Conservation (phyloP, 30 jellyfish, hydroid and myxozoan species). For the Rhopilema esculentum region DNA sequence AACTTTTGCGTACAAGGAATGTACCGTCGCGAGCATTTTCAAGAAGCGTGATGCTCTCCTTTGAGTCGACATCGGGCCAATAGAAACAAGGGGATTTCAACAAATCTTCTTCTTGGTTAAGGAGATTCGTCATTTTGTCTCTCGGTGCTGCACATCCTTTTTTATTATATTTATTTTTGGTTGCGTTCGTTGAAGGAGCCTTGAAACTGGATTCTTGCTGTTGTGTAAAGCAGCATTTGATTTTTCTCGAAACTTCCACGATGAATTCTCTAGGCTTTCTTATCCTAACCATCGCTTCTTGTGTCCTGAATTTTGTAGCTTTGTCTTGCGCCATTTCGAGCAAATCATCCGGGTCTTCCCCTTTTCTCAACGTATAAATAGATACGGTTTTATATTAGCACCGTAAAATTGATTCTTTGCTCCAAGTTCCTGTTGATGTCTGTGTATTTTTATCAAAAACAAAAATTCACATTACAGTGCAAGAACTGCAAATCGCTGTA, state of each 20-base stretch:
- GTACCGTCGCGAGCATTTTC: conserved; percentile 34
- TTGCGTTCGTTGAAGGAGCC: not conserved
- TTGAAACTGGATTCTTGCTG: not conserved
- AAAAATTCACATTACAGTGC: not conserved
- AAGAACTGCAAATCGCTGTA: not conserved
- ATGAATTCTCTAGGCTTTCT: not conserved
- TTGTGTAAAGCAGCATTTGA: not conserved
- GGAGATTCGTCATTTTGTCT: not conserved
- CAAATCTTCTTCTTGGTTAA: conserved; percentile 34
- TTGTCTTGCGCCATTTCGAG: not conserved
- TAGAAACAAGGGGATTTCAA: conserved; percentile 47
- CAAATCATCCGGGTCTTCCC: conserved; percentile 6
- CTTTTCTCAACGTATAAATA: not conserved
- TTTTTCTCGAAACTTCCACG: not conserved
- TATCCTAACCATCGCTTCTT: not conserved
- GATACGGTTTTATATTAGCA: not conserved
- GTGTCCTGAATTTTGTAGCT: not conserved
- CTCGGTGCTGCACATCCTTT: not conserved
- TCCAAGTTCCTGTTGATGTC: not conserved
- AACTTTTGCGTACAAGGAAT: conserved; percentile 50
- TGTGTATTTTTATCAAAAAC: not conserved
- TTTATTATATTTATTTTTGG: not conserved
- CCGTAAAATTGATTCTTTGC: not conserved
- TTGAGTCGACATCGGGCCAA: conserved; percentile 57
- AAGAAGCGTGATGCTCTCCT: conserved; percentile 3